Evolutionary conservation across 1,140 invertebrate genomes (phyloP), one percentile per base, ranked within the genome.

Genomic region (Heliconius himera): DNA sequence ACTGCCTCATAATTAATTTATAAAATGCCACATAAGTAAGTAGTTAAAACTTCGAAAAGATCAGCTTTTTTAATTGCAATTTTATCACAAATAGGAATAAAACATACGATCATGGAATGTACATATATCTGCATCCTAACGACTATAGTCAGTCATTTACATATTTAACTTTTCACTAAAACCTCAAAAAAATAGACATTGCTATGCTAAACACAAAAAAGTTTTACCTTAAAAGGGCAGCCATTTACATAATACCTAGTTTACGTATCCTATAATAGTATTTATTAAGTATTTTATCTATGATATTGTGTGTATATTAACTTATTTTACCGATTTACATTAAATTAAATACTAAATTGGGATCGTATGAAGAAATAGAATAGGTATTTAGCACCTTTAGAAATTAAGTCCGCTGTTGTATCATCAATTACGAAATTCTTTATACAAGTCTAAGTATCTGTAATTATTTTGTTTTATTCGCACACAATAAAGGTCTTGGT

Each of bases 331-430:
- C 41, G 41, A 46, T 51, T 20, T 8, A 56, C n/a, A 56, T 6
- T 20, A 54, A 54, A 0, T n/a, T n/a, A 8, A 9, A 8, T 56
- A 56, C 54, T n/a, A 56, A 22, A 22, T 22, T 56, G 8, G 54
- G 49, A 51, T 20, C 49, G 49, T 51, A 51, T 20, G 20, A 56
- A 56, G 54, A 56, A 56, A 56, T 56, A 11, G 54, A 9, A 56
- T 56, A 2, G 74, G 56, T 29, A 76, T 76, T 76, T 76, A 41
- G 54, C 74, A 76, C 74, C 74, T 76, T 76, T 76, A 38, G 13
- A 66, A 66, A 76, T 76, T 76, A 70, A 41, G 36, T 41, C 16
- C 22, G 54, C 56, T 38, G 11, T 46, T 41, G 56, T 46, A 66
- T 1, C 20, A 66, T 76, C 56, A 76, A 76, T 76, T 76, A 70